These are phyloP conservation scores for Phocoena phocoena DNA, from an alignment of 2,113 vertebrate species.

Conservation along the genomic window DNA sequence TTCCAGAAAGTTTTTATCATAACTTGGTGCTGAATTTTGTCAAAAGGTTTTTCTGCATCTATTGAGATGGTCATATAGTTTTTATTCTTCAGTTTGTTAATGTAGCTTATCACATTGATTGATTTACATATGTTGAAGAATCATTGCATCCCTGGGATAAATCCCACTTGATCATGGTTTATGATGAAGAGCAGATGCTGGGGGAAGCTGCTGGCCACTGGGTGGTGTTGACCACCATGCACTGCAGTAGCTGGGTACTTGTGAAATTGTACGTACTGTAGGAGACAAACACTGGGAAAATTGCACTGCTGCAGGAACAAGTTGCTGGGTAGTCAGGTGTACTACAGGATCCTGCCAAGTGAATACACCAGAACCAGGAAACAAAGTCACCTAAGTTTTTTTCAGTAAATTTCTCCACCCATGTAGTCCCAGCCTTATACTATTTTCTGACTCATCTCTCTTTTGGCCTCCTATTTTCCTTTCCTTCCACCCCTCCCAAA, in stretches of 20 bases:
- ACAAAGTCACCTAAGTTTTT: not conserved
- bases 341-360: not conserved
- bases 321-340: not conserved
- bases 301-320: not conserved
- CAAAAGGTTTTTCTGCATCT: not conserved
- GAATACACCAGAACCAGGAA: not conserved
- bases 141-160: not conserved
- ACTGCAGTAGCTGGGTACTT: accelerated
- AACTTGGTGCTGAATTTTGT: not conserved
- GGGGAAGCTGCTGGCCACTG: not conserved
- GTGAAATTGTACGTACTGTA: accelerated
- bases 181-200: not conserved
- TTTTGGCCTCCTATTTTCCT: not conserved
- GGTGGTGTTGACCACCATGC: not conserved
- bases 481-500: not conserved
- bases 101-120: not conserved
- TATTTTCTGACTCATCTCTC: not conserved
- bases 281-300: not conserved
- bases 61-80: not conserved
- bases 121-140: not conserved
- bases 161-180: not conserved
- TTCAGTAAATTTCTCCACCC: not conserved
- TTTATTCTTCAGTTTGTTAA: not conserved
- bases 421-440: not conserved
- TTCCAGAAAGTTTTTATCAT: not conserved